Evolutionary conservation across 2,113 vertebrate genomes (phyloP).

Genomic region (Cyprinodon tularosa): DNA sequence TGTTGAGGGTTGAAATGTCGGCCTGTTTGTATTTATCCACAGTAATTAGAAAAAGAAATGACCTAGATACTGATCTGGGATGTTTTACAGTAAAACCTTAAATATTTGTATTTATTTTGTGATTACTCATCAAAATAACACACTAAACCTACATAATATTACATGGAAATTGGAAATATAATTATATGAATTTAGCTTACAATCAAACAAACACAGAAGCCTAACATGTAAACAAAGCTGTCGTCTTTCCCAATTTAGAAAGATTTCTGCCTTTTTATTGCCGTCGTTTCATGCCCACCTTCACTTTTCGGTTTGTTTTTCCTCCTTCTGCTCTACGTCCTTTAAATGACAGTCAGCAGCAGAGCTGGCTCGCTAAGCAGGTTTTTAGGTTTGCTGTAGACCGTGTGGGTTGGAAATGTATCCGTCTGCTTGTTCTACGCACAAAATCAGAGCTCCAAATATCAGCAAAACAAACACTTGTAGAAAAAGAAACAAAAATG

Average conservation of each 20-base stretch:
- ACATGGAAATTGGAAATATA: neutral
- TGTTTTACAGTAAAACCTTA: neutral
- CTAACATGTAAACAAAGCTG: neutral
- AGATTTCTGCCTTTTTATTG: neutral
- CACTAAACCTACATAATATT: neutral
- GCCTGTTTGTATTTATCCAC: neutral
- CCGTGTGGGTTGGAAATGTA: slow-evolving; percentile 21
- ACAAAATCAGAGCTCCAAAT: slow-evolving; percentile 1
- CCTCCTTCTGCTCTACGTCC: neutral
- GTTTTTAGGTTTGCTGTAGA: neutral
- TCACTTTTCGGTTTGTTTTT: neutral
- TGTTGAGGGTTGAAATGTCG: neutral
- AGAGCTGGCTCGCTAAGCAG: slow-evolving; percentile 4
- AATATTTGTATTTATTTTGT: neutral
- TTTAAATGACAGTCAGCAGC: slow-evolving; percentile 41
- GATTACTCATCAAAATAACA: neutral
- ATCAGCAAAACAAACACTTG: slow-evolving; percentile 20
- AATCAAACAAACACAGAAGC: neutral
- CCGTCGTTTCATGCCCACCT: neutral
- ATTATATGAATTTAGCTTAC: neutral
- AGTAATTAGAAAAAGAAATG: neutral
- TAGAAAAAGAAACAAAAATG: neutral
- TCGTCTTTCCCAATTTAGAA: neutral
- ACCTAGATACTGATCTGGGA: neutral
- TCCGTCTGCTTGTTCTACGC: slow-evolving; percentile 20